phyloP scores from a whole-genome alignment of 2,888 invertebrate genomes.

The Neocrepidodera transversa region DNA sequence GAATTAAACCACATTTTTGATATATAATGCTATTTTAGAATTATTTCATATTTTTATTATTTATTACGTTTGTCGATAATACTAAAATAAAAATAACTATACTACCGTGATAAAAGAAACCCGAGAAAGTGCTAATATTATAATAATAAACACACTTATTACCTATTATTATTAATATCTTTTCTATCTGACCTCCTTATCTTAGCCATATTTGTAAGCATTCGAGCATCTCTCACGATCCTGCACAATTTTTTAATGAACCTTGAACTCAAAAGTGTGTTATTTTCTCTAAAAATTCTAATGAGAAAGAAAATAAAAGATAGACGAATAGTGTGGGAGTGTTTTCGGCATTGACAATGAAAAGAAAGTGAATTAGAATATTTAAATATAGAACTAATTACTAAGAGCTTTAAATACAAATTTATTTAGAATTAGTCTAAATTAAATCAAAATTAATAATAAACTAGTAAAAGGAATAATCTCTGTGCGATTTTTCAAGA shows the following conservation, averaged over 20 bases:
- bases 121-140: not conserved
- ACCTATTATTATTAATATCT: not conserved
- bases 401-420: too few species aligned
- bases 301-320: constrained; percentile 2
- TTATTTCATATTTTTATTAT: too few species aligned
- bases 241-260: constrained; percentile 16
- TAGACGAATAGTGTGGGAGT: not conserved
- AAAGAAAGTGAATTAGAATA: not conserved
- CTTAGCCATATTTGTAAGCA: constrained; percentile 6
- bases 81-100: too few species aligned
- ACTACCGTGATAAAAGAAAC: too few species aligned
- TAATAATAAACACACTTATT: not conserved
- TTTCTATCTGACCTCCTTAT: constrained; percentile 2
- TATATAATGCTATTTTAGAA: too few species aligned
- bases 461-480: too few species aligned
- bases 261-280: constrained; percentile 34
- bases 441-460: too few species aligned
- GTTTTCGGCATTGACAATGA: not conserved
- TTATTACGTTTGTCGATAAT: too few species aligned
- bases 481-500: too few species aligned
- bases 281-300: constrained; percentile 25
- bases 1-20: too few species aligned
- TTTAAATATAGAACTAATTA: too few species aligned
- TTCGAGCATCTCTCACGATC: constrained; percentile 23
- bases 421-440: too few species aligned